Evolutionary conservation across 2,797 vertebrate genomes (phyloP).

Genomic region (Xenentodon cancila): DNA sequence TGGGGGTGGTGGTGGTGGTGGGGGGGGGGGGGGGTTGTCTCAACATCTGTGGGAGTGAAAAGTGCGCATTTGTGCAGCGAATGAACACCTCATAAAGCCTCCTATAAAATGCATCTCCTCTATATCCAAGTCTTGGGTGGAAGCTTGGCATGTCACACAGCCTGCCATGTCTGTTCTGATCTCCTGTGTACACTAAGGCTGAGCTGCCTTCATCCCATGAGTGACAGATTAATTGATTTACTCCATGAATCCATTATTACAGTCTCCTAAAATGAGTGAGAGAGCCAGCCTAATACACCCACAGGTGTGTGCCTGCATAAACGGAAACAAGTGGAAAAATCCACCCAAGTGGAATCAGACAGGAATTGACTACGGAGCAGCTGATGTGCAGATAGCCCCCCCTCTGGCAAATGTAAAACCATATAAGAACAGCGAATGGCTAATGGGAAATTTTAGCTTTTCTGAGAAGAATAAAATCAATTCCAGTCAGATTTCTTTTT

Average conservation of each 20-base stretch:
- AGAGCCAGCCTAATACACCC: conserved; percentile 24
- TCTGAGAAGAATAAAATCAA: conserved; percentile 23
- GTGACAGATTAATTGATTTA: conserved; percentile 67
- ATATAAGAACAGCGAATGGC: conserved; percentile 29
- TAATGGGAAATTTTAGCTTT: conserved; percentile 27
- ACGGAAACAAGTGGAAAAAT: conserved; percentile 41
- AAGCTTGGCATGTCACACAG: conserved; percentile 35
- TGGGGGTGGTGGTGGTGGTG: conserved; percentile 21
- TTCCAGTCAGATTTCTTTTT: conserved; percentile 13
- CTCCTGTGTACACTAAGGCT: conserved; percentile 45
- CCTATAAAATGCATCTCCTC: conserved; percentile 50
- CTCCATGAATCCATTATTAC: conserved; percentile 65
- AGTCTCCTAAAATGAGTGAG: conserved; percentile 35
- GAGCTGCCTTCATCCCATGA: conserved; percentile 47
- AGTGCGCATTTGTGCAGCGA: conserved; percentile 43
- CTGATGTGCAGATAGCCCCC: conserved; percentile 47
- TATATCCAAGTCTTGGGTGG: conserved; percentile 47
- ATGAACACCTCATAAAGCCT: conserved; percentile 34
- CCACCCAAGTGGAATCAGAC: conserved; percentile 24
- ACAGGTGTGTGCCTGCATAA: conserved; percentile 56
- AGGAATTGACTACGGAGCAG: conserved; percentile 50
- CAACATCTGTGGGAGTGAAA: conserved; percentile 54
- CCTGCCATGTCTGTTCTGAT: conserved; percentile 43
- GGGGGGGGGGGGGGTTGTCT: conserved; percentile 23
- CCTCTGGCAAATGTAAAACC: conserved; percentile 35